Evolutionary conservation across 1,140 invertebrate species (phyloP).

Genomic region (Apis dorsata): DNA sequence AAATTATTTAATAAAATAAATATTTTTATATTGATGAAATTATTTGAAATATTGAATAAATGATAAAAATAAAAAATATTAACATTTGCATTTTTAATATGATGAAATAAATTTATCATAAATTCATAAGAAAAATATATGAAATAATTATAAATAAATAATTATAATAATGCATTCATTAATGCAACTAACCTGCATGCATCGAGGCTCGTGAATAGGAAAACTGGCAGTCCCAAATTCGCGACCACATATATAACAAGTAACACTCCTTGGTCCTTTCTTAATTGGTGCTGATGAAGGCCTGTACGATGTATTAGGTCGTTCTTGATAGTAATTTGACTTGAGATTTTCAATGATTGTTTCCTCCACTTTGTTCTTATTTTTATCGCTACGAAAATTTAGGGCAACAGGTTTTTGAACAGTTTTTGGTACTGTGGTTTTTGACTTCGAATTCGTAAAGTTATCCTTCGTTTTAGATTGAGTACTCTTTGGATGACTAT

Average conservation of each 20-base stretch:
- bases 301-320: slow-evolving; percentile 1
- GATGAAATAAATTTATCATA: neutral
- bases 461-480: slow-evolving; percentile 54
- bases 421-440: slow-evolving; percentile 66
- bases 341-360: slow-evolving; percentile 12
- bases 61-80: neutral
- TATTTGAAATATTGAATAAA: too few relatives aligned
- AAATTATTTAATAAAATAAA: neutral
- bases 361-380: slow-evolving; percentile 58
- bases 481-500: slow-evolving; percentile 80
- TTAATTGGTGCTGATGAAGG: slow-evolving; percentile 47
- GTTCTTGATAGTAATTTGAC: slow-evolving; percentile 21
- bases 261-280: slow-evolving; percentile 80
- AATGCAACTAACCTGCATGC: slow-evolving; percentile 84
- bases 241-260: slow-evolving; percentile 88
- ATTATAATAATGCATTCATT: neutral
- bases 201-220: slow-evolving; percentile 89
- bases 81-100: neutral
- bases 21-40: too few relatives aligned
- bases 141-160: neutral
- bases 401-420: slow-evolving; percentile 81
- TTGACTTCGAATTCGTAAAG: slow-evolving; percentile 29
- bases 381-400: slow-evolving; percentile 78
- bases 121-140: neutral
- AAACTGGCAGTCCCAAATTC: slow-evolving; percentile 90